Percentiles rank a stretch among this genome's conserved stretches.
Conservation (phyloP, 2,888 invertebrate genomes). For the Priapulus caudatus region DNA sequence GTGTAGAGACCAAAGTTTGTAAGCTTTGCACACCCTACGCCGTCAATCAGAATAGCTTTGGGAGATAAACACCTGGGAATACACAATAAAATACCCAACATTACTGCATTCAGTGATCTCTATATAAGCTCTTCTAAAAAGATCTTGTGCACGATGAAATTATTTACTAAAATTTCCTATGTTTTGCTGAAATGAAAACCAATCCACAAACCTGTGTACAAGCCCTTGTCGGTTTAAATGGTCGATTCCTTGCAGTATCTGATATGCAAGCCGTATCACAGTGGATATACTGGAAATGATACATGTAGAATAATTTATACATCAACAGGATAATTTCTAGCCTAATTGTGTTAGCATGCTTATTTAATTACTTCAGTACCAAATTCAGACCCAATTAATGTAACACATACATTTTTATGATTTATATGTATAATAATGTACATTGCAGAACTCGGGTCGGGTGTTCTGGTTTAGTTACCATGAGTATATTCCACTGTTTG, state of each 20-base stretch:
- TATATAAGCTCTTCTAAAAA: too few species aligned
- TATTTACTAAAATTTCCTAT: too few species aligned
- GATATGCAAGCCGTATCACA: conserved; percentile 55
- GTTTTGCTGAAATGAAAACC: too few species aligned
- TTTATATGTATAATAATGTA: too few species aligned
- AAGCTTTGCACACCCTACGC: conserved; percentile 55
- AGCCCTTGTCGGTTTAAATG: conserved; percentile 60
- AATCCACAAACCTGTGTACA: too few species aligned
- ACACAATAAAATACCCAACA: too few species aligned
- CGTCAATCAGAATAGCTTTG: conserved; percentile 66
- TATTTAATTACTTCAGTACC: conserved; percentile 11
- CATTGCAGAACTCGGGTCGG: too few species aligned
- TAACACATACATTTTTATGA: conserved; percentile 10
- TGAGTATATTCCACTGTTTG: conserved; percentile 23
- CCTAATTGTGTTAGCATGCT: conserved; percentile 7
- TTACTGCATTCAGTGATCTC: too few species aligned
- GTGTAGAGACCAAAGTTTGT: conserved; percentile 86
- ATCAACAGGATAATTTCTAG: conserved; percentile 12
- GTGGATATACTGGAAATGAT: conserved; percentile 51
- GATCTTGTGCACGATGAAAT: too few species aligned
- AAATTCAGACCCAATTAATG: conserved; percentile 22
- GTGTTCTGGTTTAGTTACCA: too few species aligned
- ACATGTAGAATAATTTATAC: conserved; percentile 20
- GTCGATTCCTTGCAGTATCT: conserved; percentile 57
- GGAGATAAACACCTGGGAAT: conserved; percentile 65